Conservation (phyloP, 2,113 vertebrate genomes). For the Eonycteris spelaea region DNA sequence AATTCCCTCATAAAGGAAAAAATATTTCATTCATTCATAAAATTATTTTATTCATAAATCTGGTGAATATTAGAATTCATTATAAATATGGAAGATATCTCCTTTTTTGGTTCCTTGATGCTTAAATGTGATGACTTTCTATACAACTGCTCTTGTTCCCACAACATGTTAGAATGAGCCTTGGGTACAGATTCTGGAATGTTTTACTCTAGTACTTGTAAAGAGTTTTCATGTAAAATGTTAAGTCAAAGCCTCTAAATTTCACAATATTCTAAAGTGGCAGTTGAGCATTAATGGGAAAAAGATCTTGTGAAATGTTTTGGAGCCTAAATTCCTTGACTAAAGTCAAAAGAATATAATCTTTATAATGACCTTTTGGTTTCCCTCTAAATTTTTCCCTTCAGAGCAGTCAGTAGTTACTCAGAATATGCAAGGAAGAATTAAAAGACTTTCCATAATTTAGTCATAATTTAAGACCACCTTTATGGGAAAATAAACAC, state of each 20-base stretch:
- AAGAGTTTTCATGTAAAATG: not conserved
- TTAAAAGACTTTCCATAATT: not conserved
- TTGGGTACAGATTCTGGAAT: not conserved
- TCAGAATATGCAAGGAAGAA: not conserved
- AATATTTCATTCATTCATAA: not conserved
- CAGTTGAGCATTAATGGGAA: not conserved
- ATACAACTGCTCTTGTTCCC: not conserved
- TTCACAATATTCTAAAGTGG: not conserved
- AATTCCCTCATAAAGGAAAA: not conserved
- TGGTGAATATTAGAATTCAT: not conserved
- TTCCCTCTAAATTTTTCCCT: not conserved
- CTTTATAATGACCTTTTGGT: not conserved
- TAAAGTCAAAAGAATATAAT: not conserved
- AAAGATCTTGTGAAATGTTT: not conserved
- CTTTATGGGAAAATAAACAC: not conserved
- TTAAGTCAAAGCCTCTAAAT: not conserved
- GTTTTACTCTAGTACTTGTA: not conserved
- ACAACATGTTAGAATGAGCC: not conserved
- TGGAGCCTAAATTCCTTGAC: not conserved
- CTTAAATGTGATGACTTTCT: slow-evolving; percentile 1
- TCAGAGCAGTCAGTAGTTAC: not conserved
- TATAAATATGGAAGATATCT: not conserved
- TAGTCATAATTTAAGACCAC: not conserved
- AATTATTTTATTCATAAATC: not conserved
- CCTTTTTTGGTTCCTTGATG: not conserved